A percentile compares a stretch with the other conserved stretches of the same genome.
Conservation (phyloP, 2,113 vertebrate genomes). For the Zosterops hypoxanthus region DNA sequence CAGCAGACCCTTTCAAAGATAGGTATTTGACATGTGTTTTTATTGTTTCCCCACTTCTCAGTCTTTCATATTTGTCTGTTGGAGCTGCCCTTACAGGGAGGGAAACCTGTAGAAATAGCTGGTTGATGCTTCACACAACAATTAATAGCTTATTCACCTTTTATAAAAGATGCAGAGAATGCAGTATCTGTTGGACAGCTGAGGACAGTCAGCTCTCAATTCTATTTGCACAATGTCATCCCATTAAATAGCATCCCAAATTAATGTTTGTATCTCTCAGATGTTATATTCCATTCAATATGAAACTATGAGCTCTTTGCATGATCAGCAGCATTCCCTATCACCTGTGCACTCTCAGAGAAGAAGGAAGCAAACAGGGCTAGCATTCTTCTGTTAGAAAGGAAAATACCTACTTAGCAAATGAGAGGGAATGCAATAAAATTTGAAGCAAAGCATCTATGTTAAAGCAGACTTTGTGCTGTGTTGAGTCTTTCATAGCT, state of each 20-base stretch:
- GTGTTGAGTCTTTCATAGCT: neutral
- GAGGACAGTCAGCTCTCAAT: neutral
- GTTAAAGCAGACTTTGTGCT: neutral
- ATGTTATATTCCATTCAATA: neutral
- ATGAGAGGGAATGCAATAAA: neutral
- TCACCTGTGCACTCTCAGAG: neutral
- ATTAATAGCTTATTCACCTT: neutral
- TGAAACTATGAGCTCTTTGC: neutral
- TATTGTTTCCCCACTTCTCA: rapidly evolving
- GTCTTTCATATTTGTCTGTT: neutral
- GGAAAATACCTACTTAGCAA: neutral
- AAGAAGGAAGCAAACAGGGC: neutral
- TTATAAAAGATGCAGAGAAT: neutral
- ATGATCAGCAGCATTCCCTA: neutral
- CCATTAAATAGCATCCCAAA: neutral
- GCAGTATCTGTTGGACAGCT: neutral
- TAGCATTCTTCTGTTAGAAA: neutral
- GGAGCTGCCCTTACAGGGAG: neutral
- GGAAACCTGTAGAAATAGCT: neutral
- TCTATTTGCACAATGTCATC: constrained; percentile 1
- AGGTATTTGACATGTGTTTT: neutral
- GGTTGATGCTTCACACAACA: neutral
- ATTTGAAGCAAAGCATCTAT: neutral
- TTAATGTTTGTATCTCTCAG: neutral
- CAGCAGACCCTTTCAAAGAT: neutral